phyloP scores from a whole-genome alignment of 2,113 vertebrate genomes.

The Cavia aperea region DNA sequence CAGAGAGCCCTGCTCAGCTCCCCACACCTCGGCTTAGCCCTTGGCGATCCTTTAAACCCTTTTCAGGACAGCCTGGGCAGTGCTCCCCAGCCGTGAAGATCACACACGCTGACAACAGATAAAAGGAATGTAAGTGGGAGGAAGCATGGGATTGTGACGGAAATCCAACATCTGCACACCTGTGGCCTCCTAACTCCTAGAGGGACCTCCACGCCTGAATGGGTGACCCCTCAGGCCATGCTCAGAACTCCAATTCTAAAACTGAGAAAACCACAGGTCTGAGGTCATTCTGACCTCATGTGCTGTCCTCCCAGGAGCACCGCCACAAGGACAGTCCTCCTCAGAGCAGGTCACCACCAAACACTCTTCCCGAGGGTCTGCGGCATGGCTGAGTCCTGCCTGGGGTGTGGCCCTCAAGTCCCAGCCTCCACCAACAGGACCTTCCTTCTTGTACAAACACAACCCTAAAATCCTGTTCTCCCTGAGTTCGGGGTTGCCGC shows the following conservation, averaged over 20 bases:
- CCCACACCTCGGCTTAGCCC: fast-evolving
- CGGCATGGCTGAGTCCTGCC: background rate
- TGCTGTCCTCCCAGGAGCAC: background rate
- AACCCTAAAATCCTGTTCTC: background rate
- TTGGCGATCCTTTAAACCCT: fast-evolving
- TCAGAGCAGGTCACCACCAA: background rate
- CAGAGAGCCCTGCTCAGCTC: fast-evolving
- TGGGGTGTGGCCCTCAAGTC: background rate
- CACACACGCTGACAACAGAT: background rate
- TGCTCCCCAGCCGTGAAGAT: background rate
- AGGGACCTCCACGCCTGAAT: too few species aligned
- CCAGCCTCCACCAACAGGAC: background rate
- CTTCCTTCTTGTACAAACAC: background rate
- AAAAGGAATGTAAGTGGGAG: background rate
- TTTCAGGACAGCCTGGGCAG: background rate
- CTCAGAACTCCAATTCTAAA: background rate
- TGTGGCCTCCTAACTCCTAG: fast-evolving
- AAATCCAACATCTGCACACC: fast-evolving
- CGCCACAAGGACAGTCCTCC: background rate
- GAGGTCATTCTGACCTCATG: background rate
- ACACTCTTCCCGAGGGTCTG: background rate
- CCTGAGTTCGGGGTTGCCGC: background rate
- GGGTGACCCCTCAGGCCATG: fast-evolving
- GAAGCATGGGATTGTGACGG: too few species aligned
- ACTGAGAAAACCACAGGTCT: background rate